Conservation (phyloP, 2,113 vertebrate genomes). For the Salvelinus fontinalis region DNA sequence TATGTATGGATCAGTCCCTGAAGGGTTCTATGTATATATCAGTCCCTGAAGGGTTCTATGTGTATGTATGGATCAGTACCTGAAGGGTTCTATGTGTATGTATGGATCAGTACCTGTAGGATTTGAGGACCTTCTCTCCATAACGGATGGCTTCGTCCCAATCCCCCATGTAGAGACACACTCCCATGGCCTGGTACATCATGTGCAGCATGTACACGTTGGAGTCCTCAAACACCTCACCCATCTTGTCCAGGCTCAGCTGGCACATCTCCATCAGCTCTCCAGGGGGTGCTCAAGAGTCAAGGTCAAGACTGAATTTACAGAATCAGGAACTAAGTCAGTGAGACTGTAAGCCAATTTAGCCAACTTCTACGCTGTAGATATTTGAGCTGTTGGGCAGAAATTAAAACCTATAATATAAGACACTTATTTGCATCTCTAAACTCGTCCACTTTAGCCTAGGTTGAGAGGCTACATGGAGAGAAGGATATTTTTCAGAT, state of each 20-base stretch:
- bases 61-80: too few species aligned
- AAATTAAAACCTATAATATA: not conserved
- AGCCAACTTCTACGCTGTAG: not conserved
- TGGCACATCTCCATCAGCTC: slow-evolving; percentile 95
- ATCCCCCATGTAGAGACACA: slow-evolving; percentile 87
- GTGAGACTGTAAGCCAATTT: too few species aligned
- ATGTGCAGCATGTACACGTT: slow-evolving; percentile 97
- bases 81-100: too few species aligned
- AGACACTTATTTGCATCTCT: too few species aligned
- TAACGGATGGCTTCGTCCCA: slow-evolving; percentile 84
- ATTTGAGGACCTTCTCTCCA: slow-evolving; percentile 88
- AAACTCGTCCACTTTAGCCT: too few species aligned
- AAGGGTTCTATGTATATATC: too few species aligned
- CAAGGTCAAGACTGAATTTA: slow-evolving; percentile 70
- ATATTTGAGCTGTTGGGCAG: not conserved
- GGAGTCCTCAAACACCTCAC: slow-evolving; percentile 82
- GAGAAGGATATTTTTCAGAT: slow-evolving; percentile 85
- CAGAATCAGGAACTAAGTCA: not conserved
- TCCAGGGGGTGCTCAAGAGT: slow-evolving; percentile 81
- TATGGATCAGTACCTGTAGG: slow-evolving; percentile 79
- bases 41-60: too few species aligned
- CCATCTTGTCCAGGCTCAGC: slow-evolving; percentile 92
- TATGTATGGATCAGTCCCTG: too few species aligned
- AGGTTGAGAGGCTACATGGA: too few species aligned
- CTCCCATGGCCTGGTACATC: slow-evolving; percentile 98